Evolutionary conservation across 2,113 vertebrate species (phyloP), one percentile per base, ranked within the genome.

Genomic region (Entomyzon cyanotis): DNA sequence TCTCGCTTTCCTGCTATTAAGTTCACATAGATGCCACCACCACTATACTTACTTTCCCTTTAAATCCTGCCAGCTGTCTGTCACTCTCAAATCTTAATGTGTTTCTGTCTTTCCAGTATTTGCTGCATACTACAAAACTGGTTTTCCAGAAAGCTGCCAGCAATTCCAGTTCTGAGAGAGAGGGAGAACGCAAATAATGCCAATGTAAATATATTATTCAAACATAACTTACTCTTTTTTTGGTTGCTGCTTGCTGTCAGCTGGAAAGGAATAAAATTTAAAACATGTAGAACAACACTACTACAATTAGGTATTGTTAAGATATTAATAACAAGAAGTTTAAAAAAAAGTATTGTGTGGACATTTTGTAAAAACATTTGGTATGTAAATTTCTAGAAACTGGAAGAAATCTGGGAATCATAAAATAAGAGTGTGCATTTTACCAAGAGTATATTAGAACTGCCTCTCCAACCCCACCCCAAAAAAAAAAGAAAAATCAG

Each of bases 1-100:
- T 96, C 94, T 96, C 88, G 75, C 95, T 95, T 96, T 78, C 35
- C 75, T 71, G 53, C 86, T 84, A 67, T 96, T 96, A 96, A 80
- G 58, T 74, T 96, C 87, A 47, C 84, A 88, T 71, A 77, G 55
- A 85, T 93, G 64, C 70, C 78, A 28, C 55, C 9, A 7, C 33
- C 25, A 23, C 55, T 91, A 15, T 44, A 41, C 68, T 95, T 89
- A 52, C 60, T 88, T 78, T 96, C 73, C 37, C 58, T 70, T 86
- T 86, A 82, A 93, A 95, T 93, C 68, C 56, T 73, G 10, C 49
- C 37, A 87, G 52, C 80, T 93, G 88, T 93, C 93, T 88, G 79
- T 95, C 94, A 94, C 2, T 63, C 79, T 94, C 82, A 90, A 78
- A 71, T 77, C 94, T 63, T 91, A 88, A 52, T 76, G 65, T 20